Base-by-base conservation (phyloP, 2,888 invertebrate genomes). In the Macrosoma leucophasiata region DNA sequence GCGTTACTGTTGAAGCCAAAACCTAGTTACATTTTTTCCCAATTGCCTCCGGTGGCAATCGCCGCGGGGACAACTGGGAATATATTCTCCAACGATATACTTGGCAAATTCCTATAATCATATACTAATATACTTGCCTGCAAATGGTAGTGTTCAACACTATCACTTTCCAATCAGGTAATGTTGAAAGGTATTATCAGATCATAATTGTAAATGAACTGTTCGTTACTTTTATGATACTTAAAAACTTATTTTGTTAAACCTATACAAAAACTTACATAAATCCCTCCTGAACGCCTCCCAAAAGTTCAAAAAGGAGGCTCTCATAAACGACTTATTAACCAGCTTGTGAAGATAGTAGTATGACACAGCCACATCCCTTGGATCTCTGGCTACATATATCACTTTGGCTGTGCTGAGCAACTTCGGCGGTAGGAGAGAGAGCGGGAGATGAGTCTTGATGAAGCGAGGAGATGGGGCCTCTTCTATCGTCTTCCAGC, bases 291-390 rank as follows among this genome's bases (percentile, higher is more conserved):
- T 69, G 48, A 90, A 90, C 1, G 88, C 81, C 12, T 87, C 84
- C 67, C 87, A 88, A 54, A 89, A 90, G 20, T 85, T 71, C 1
- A 77, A 67, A 38, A 90, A 86, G 4, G 69, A 75, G 0, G 87
- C 86, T 10, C 67, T 73, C 50, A 86, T 82, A 0, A 88, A 73
- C 27, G 86, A 50, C 33, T 70, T 77, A 0, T 31, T 75, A 15
- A 89, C 66, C 52, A 90, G 77, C 42, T 85, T 87, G 51, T 88
- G 87, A 35, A 91, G 86, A 55, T 90, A 89, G 56, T 85, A 92
- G 51, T 88, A 90, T 0, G 92, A 92, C 0, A 92, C 87, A 2
- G 87, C 86, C 0, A 89, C 88, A 55, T 93, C 93, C 48, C 91
- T 89, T 0, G 91, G 89, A 57, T 93, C 91, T 48, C 93, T 84